Evolutionary conservation across 2,113 vertebrate species (phyloP).

Genomic region (Limanda limanda): DNA sequence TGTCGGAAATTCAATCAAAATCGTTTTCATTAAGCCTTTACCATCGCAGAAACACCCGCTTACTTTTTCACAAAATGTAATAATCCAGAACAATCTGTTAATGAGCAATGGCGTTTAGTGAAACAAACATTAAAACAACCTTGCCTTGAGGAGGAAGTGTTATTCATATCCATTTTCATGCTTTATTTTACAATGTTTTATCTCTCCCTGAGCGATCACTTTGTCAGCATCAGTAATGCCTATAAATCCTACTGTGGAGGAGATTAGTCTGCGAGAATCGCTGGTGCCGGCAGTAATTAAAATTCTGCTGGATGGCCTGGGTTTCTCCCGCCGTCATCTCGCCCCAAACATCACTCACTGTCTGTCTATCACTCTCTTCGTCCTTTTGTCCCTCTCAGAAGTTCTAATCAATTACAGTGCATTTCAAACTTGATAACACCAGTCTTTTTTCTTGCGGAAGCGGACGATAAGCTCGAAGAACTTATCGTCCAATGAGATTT

Average conservation of each 20-base stretch:
- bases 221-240: slow-evolving; percentile 77
- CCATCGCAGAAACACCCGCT: not conserved
- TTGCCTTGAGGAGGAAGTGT: slow-evolving; percentile 53
- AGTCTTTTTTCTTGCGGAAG: slow-evolving; percentile 33
- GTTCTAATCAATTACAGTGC: slow-evolving; percentile 64
- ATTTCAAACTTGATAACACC: slow-evolving; percentile 45
- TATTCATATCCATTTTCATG: slow-evolving; percentile 62
- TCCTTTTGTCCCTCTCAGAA: slow-evolving; percentile 65
- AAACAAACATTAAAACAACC: slow-evolving; percentile 64
- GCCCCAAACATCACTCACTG: slow-evolving; percentile 60
- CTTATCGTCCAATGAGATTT: too few relatives aligned
- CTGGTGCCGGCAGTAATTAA: slow-evolving; percentile 79
- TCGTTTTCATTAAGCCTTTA: not conserved
- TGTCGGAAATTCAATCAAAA: slow-evolving; percentile 4
- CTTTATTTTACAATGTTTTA: slow-evolving; percentile 70
- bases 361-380: slow-evolving; percentile 39
- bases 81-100: slow-evolving; percentile 42
- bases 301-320: slow-evolving; percentile 74
- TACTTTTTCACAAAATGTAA: not conserved
- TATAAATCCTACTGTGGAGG: slow-evolving; percentile 77
- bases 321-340: slow-evolving; percentile 63
- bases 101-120: slow-evolving; percentile 43
- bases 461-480: slow-evolving; percentile 29
- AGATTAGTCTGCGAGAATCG: slow-evolving; percentile 76
- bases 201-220: slow-evolving; percentile 74